These are phyloP conservation scores for Tillus elongatus DNA, from an alignment of 2,888 invertebrate genomes.

Conservation along the genomic window DNA sequence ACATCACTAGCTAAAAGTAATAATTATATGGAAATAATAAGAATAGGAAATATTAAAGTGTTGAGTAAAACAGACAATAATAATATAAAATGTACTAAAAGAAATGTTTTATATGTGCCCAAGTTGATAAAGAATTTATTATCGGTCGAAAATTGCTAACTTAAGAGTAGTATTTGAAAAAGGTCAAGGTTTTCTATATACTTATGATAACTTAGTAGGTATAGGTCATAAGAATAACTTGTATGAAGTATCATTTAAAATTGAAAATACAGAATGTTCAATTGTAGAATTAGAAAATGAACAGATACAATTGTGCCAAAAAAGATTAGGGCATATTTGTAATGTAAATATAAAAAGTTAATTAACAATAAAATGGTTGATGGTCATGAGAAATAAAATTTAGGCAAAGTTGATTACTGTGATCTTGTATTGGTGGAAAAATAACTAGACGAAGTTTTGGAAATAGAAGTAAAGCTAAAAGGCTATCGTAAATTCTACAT, in stretches of 20 bases:
- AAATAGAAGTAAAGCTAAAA: not conserved
- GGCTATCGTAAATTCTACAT: not conserved
- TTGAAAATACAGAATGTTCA: not conserved
- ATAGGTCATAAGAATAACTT: not conserved
- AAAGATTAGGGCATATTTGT: constrained; percentile 3
- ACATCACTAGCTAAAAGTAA: too few relatives aligned
- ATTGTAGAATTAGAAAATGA: not conserved
- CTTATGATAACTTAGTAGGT: not conserved
- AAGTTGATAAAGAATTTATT: not conserved
- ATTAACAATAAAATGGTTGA: not conserved
- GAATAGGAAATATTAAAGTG: too few relatives aligned
- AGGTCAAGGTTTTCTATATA: not conserved
- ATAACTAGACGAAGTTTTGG: not conserved
- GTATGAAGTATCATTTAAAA: constrained; percentile 1
- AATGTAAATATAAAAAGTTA: not conserved
- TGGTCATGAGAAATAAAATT: not conserved
- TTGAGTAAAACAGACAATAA: not conserved
- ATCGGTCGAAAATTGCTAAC: not conserved
- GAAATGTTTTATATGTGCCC: constrained; percentile 2
- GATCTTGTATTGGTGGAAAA: constrained; percentile 1
- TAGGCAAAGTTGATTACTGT: constrained; percentile 2
- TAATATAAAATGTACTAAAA: not conserved
- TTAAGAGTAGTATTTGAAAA: not conserved
- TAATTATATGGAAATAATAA: too few relatives aligned
- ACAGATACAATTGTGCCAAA: not conserved